Base-by-base conservation (phyloP, 1,140 invertebrate genomes). In the Heliconius congener region DNA sequence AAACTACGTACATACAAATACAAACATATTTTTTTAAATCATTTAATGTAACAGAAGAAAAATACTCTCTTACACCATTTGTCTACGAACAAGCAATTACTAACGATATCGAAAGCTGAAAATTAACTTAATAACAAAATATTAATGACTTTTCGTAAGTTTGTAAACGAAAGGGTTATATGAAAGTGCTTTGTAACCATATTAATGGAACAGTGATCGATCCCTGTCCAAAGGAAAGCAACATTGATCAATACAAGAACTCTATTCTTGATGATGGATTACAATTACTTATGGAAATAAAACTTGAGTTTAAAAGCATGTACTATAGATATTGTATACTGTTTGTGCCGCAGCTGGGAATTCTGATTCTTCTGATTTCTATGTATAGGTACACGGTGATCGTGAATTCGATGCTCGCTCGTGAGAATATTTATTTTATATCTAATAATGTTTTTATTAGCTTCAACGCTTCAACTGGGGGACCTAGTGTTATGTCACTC, bases 181-280 rank as follows among this genome's bases (percentile, higher is more conserved):
- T 79, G 73, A 85, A 83, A 85, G 30, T 83, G 84, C 81, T 84
- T 82, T 79, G 80, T 82, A 84, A 87, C 83, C 55, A 80, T 85
- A 82, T 82, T 79, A 78, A 82, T 82, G 74, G 77, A 82, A 73
- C 50, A 72, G 19, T 34, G 77, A 88, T 89, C 85, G 84, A 88
- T 89, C 84, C 74, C 78, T 80, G 88, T 87, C 84, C 73, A 81
- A 85, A 81, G 79, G 79, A 81, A 83, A 79, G 81, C 77, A 84
- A 82, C 84, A 88, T 87, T 84, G 81, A 87, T 83, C 81, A 84
- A 83, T 85, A 84, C 83, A 79, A 78, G 66, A 46, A 46, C 34
- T 46, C 74, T 66, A 66, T 2, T 66, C 27, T 75, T 73, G 77
- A 86, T 88, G 87, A 87, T 86, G 83, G 84, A 86, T 86, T 82